These are phyloP conservation scores for Polydrusus pterygomalis DNA, from an alignment of 2,888 invertebrate genomes.

Conservation along the genomic window DNA sequence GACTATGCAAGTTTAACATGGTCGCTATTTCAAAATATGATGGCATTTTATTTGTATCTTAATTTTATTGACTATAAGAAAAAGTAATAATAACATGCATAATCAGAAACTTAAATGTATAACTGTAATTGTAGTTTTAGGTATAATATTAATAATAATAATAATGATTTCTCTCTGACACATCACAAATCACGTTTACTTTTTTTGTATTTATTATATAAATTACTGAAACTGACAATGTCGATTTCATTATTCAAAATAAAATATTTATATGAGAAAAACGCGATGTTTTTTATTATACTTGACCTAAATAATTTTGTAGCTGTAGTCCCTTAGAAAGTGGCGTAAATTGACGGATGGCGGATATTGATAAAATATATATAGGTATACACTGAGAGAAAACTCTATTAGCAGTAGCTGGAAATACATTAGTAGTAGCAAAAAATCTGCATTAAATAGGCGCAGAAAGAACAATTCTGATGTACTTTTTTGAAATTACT, in stretches of 20 bases:
- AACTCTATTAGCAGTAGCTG: too few species aligned
- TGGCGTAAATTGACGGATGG: too few species aligned
- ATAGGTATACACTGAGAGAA: too few species aligned
- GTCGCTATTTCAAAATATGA: background rate
- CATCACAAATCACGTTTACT: constrained; percentile 31
- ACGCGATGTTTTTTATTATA: background rate
- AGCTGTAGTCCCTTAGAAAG: too few species aligned
- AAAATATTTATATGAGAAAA: constrained; percentile 18
- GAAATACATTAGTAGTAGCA: too few species aligned
- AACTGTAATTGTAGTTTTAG: constrained; percentile 13
- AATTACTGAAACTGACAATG: constrained; percentile 9
- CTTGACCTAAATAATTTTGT: too few species aligned
- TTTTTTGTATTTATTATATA: constrained; percentile 37
- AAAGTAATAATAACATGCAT: constrained; percentile 22
- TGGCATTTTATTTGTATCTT: background rate
- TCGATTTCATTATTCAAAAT: constrained; percentile 23
- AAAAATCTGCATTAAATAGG: too few species aligned
- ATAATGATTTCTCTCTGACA: constrained; percentile 24
- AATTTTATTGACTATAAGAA: constrained; percentile 6
- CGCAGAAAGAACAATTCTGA: too few species aligned
- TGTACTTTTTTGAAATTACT: too few species aligned
- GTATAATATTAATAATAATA: background rate
- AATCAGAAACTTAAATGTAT: constrained; percentile 21
- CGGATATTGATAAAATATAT: too few species aligned
- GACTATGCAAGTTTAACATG: background rate